phyloP scores from a whole-genome alignment of 2,113 vertebrate genomes.

The Plotosus lineatus region DNA sequence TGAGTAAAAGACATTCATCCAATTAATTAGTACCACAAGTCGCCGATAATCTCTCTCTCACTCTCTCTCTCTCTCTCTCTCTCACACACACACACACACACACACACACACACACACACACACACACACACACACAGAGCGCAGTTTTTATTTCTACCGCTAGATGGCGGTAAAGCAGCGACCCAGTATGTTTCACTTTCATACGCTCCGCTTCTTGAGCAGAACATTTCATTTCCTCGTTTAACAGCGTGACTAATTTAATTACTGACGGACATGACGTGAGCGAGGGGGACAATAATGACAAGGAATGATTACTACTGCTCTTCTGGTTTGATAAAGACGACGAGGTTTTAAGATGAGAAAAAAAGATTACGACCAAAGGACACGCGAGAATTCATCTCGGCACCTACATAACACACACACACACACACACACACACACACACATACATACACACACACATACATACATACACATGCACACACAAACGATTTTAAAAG shows the following conservation, averaged over 20 bases:
- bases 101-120: too few relatives aligned
- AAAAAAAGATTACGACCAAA: background rate
- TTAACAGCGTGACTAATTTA: background rate
- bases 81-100: too few relatives aligned
- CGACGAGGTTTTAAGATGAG: background rate
- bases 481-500: background rate
- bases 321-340: background rate
- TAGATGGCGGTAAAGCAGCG: slow-evolving; percentile 27
- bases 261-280: background rate
- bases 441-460: background rate
- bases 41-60: too few relatives aligned
- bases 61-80: too few relatives aligned
- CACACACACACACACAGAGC: background rate
- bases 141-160: background rate
- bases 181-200: background rate
- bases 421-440: background rate
- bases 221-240: background rate
- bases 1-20: too few relatives aligned
- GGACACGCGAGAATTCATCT: background rate
- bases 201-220: background rate
- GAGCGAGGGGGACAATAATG: background rate
- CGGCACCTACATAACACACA: background rate
- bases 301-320: background rate
- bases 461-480: background rate
- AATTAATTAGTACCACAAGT: too few relatives aligned